Evolutionary conservation across 2,888 invertebrate genomes (phyloP), one percentile per base, ranked within the genome.

Genomic region (Campoplex nolae): DNA sequence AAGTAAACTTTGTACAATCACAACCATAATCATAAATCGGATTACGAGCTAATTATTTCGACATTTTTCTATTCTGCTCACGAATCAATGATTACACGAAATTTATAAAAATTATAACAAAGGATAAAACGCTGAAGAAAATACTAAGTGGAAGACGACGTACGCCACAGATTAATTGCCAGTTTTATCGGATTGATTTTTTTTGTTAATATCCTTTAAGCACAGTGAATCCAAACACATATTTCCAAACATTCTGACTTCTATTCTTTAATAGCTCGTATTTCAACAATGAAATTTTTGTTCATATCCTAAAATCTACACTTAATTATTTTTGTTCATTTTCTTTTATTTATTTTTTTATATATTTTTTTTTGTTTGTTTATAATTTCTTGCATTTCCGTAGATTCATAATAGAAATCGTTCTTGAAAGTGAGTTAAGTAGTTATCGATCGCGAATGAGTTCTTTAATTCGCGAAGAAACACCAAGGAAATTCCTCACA

Each of bases 401-500:
- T 67, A 58, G 73, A 71, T 75, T 83, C 56, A 56, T 58, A 13
- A 88, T 88, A 90, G 89, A 91, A 91, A 92, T 90, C 86, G 83
- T 81, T 90, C 88, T 88, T 90, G 88, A 90, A 91, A 90, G 90
- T 91, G 91, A 91, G 89, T 89, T 91, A 92, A 68, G 90, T 89
- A 90, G 89, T 89, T 18, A 65, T 89, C 85, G 90, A 87, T 88
- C 80, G 35, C 51, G 89, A 90, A 89, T 89, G 85, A 89, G 79
- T 71, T 68, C 83, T 80, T 76, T 70, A 83, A 79, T 88, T 77
- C 86, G 62, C 75, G 74, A 77, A 88, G 89, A 91, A 87, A 80
- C 88, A 76, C 77, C 88, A 88, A 90, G 90, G 89, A 85, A 91
- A 90, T 91, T 91, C 90, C 90, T 93, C 91, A 91, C 91, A 91